Evolutionary conservation across 2,113 vertebrate genomes (phyloP).

Genomic region (Micromys minutus): DNA sequence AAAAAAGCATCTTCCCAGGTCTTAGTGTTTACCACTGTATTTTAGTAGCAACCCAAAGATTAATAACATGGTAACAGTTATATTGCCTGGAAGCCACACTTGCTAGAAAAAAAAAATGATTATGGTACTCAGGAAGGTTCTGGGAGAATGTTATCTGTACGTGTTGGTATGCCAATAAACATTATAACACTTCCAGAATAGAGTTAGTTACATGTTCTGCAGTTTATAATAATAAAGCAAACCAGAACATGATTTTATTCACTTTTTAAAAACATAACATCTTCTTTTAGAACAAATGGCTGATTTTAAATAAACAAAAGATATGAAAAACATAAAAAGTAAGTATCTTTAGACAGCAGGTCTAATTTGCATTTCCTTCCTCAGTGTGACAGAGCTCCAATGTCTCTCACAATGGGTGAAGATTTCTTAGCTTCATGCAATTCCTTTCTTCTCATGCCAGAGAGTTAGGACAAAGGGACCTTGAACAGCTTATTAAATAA

Average conservation of each 20-base stretch:
- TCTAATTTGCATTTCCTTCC: constrained; percentile 31
- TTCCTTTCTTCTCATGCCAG: constrained; percentile 47
- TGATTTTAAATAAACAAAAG: constrained; percentile 21
- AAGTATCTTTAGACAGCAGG: constrained; percentile 17
- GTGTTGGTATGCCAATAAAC: neutral
- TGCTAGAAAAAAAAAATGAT: constrained; percentile 46
- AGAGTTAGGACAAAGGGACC: constrained; percentile 49
- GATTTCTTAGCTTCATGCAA: neutral
- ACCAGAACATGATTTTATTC: neutral
- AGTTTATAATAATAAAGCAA: constrained; percentile 6
- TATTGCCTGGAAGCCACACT: constrained; percentile 18
- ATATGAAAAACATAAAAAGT: neutral
- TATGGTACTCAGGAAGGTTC: neutral
- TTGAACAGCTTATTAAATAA: constrained; percentile 64
- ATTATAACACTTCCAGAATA: constrained; percentile 45
- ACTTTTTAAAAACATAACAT: constrained; percentile 29
- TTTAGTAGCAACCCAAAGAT: constrained; percentile 12
- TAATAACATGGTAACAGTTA: constrained; percentile 12
- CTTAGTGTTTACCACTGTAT: neutral
- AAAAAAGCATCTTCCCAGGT: neutral
- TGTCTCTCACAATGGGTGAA: neutral
- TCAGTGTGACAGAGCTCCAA: neutral
- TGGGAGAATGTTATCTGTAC: constrained; percentile 19
- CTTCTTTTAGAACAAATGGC: constrained; percentile 19
- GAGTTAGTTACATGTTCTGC: neutral